Conservation (phyloP, 1,140 invertebrate genomes). For the Drosophila rhopaloa region DNA sequence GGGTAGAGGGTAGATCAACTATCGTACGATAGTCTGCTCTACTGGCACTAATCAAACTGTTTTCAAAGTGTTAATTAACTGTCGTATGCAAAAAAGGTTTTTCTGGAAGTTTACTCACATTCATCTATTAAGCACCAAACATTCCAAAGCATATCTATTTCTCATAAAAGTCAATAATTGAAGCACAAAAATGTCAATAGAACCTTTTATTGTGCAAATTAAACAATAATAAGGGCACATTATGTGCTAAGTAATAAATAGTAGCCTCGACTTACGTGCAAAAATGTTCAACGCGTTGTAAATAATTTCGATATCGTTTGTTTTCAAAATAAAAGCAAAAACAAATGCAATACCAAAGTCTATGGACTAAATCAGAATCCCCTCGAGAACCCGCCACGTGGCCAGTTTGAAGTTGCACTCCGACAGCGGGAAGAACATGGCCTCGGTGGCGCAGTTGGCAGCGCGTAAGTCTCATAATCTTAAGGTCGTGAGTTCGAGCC, state of each 20-base stretch:
- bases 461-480: conserved; percentile 99
- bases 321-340: conserved; percentile 9
- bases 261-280: conserved; percentile 59
- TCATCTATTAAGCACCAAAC: conserved; percentile 4
- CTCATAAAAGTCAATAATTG: conserved; percentile 12
- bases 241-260: conserved; percentile 44
- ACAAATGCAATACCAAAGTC: conserved; percentile 12
- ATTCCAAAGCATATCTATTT: conserved; percentile 19
- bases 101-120: neutral
- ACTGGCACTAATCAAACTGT: conserved; percentile 1
- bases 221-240: conserved; percentile 15
- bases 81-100: neutral
- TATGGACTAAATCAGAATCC: neutral
- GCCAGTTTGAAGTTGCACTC: conserved; percentile 35
- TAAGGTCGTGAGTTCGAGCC: conserved; percentile 98
- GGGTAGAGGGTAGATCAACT: conserved; percentile 4
- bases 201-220: conserved; percentile 28
- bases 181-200: conserved; percentile 27
- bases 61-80: conserved; percentile 10
- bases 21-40: conserved; percentile 13
- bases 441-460: conserved; percentile 97
- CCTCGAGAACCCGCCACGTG: conserved; percentile 50
- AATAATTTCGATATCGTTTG: conserved; percentile 27
- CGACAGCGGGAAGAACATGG: conserved; percentile 62
- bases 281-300: conserved; percentile 45